Conservation (phyloP, 2,888 invertebrate species). For the Archips xylosteana region DNA sequence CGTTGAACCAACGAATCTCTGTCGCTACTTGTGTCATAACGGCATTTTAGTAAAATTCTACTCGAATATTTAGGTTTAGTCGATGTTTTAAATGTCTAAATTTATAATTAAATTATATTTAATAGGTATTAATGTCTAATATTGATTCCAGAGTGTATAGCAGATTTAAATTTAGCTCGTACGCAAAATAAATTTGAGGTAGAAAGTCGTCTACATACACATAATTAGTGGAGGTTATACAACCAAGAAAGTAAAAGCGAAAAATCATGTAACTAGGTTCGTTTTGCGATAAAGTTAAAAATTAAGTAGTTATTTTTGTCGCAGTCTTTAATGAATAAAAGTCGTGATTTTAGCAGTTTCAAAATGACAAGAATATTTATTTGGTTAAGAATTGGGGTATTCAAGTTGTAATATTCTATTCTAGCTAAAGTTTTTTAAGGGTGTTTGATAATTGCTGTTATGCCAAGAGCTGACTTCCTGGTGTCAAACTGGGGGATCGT, state of each 20-base stretch:
- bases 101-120: not conserved
- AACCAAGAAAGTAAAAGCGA: not conserved
- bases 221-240: not conserved
- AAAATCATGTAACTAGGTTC: not conserved
- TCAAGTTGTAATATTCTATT: not conserved
- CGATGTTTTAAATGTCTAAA: not conserved
- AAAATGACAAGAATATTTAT: not conserved
- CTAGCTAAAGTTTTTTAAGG: not conserved
- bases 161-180: not conserved
- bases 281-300: not conserved
- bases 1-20: slow-evolving; percentile 32
- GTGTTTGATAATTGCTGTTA: slow-evolving; percentile 21
- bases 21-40: slow-evolving; percentile 30
- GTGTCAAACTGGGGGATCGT: slow-evolving; percentile 22
- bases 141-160: not conserved
- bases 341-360: not conserved
- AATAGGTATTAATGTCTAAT: not conserved
- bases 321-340: not conserved
- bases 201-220: not conserved
- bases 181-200: not conserved
- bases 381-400: not conserved
- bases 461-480: slow-evolving; percentile 21
- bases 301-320: not conserved
- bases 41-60: slow-evolving; percentile 12
- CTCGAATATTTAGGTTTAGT: slow-evolving; percentile 11